Evolutionary conservation across 2,888 invertebrate species (phyloP), one percentile per base, ranked within the genome.

Genomic region (Aphidoletes aphidimyza): DNA sequence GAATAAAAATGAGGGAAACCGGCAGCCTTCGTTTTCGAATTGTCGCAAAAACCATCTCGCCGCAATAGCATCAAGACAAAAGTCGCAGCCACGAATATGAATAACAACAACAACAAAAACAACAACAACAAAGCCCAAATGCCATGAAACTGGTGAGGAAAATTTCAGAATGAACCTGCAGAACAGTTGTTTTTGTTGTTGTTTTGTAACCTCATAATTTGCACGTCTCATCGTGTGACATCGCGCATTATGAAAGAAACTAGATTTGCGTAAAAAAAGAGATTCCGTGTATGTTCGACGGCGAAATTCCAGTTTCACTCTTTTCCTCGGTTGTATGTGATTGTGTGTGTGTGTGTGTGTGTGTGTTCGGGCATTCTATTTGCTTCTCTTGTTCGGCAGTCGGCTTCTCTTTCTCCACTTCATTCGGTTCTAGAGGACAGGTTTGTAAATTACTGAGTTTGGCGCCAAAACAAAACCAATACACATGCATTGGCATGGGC

Each of bases 211-310:
- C 30, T 30, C 69, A 69, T 69, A 69, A 69, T 69, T 69, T 69
- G 69, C 69, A 69, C 69, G 69, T 69, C 69, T 69, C 69, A 69
- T 69, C 69, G 34, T 69, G 34, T 69, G 69, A 69, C 69, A 69
- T 69, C 69, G 69, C 69, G 69, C 69, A 69, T 69, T 69, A 69
- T 69, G 69, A 69, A 69, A 69, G 69, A 69, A 69, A 69, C 69
- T 69, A 69, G 69, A 69, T 69, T 30, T 30, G 69, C 69, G 69
- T 69, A 69, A 69, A n/a, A n/a, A n/a, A n/a, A n/a, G n/a, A 69
- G 69, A 69, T 69, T 69, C 54, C 54, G 54, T 54, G 54, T 54
- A 69, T 69, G n/a, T 69, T 69, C 69, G 14, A 17, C n/a, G n/a
- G 30, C 34, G 34, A 69, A 69, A 69, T 69, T 69, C 69, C 69